Evolutionary conservation across 1,140 invertebrate species (phyloP), one percentile per base, ranked within the genome.

Genomic region (Drosophila nigrodunni): DNA sequence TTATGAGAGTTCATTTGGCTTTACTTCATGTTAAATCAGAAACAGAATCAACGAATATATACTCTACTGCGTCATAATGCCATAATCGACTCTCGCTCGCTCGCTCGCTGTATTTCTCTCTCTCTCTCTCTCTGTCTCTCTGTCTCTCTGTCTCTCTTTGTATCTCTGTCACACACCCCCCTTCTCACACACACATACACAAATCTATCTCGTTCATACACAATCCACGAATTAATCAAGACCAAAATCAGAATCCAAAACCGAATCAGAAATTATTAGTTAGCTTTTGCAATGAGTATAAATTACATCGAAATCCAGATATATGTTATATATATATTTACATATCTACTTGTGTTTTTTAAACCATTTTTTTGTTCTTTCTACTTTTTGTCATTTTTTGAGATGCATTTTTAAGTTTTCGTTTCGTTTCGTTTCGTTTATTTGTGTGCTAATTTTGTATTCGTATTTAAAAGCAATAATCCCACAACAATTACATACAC

Each of bases 401-500:
- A 25, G 7, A 25, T 41, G 9, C 15, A 41, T 67, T 64, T 75
- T 10, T 57, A 67, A 59, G 66, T 72, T 70, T 21, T 52, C 21
- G 55, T 79, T 61, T 44, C 74, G 69, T 66, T 76, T 69, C 46
- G 67, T 74, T 77, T 59, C 57, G 70, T 74, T 77, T 76, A 75
- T 80, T 92, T 92, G 91, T 92, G 91, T 91, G 87, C 86, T 89
- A 90, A 91, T 91, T 87, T 82, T 80, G 78, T 92, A 91, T 90
- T 91, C 78, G 82, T 92, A 83, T 46, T 77, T 60, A 72, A 67
- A 64, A 37, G 43, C 39, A 61, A 55, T 44, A 73, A 70, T 21
- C 47, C 74, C 70, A 30, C 65, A 73, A 68, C 55, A 57, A 57
- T 8, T 44, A 50, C 65, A 54, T 43, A 25, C 30, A 59, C 60